Percentiles rank a stretch among this genome's conserved stretches.
These are phyloP conservation scores for Parotocinclus haroldoi DNA, from an alignment of 2,797 vertebrate species.

Conservation along the genomic window DNA sequence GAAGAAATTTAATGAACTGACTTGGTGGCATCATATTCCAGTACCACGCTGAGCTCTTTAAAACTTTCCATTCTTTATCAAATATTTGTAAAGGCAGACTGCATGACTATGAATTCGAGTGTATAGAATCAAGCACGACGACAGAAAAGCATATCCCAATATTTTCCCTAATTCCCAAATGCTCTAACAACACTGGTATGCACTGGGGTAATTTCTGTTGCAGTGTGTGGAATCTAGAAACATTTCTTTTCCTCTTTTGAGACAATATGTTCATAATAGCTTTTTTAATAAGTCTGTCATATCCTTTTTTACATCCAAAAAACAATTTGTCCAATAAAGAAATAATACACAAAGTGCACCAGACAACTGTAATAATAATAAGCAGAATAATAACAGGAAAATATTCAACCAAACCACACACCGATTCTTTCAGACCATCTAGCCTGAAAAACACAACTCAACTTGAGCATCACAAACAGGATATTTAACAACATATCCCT, in stretches of 20 bases:
- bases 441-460: background rate
- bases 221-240: background rate
- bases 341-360: constrained; percentile 6
- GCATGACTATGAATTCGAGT: too few relatives aligned
- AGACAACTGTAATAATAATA: constrained; percentile 49
- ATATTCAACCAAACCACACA: constrained; percentile 36
- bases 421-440: background rate
- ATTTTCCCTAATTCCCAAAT: too few relatives aligned
- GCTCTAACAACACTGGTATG: too few relatives aligned
- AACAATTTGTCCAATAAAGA: constrained; percentile 58
- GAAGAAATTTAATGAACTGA: too few relatives aligned
- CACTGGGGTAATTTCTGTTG: background rate
- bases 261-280: background rate
- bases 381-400: constrained; percentile 25
- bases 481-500: background rate
- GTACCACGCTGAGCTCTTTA: too few relatives aligned
- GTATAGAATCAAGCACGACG: too few relatives aligned
- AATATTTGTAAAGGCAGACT: too few relatives aligned
- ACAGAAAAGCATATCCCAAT: too few relatives aligned
- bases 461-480: too few relatives aligned
- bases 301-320: constrained; percentile 49
- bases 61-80: too few relatives aligned
- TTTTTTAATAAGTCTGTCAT: constrained; percentile 59
- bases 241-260: constrained; percentile 3
- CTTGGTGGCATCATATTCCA: too few relatives aligned